Conservation (phyloP, 1,140 invertebrate genomes). For the Onthophagus taurus region DNA sequence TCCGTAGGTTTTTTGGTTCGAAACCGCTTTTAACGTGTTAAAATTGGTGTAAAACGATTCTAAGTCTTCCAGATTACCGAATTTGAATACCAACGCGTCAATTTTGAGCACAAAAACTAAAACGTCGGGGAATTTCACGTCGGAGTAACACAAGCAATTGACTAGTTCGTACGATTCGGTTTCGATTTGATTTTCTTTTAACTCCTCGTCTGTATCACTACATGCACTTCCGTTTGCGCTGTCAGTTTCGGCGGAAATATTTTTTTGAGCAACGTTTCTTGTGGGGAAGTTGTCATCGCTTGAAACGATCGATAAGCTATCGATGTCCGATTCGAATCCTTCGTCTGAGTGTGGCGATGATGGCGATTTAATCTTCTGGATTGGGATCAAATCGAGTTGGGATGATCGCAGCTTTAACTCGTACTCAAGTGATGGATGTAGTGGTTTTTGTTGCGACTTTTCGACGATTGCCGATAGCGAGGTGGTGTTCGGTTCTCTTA, state of each 20-base stretch:
- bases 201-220: slow-evolving; percentile 28
- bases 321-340: slow-evolving; percentile 39
- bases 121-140: slow-evolving; percentile 32
- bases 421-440: slow-evolving; percentile 26
- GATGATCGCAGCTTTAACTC: slow-evolving; percentile 25
- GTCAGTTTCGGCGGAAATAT: slow-evolving; percentile 28
- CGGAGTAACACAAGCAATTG: slow-evolving; percentile 37
- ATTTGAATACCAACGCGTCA: slow-evolving; percentile 35
- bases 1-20: slow-evolving; percentile 31
- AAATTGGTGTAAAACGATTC: slow-evolving; percentile 34
- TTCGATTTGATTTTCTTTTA: not conserved
- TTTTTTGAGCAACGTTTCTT: slow-evolving; percentile 14
- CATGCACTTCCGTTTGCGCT: slow-evolving; percentile 36
- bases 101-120: slow-evolving; percentile 35
- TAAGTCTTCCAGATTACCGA: slow-evolving; percentile 28
- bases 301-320: slow-evolving; percentile 34
- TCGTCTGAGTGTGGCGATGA: slow-evolving; percentile 29
- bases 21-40: slow-evolving; percentile 33
- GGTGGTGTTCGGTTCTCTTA: slow-evolving; percentile 25
- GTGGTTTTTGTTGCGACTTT: slow-evolving; percentile 25
- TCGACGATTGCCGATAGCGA: slow-evolving; percentile 33
- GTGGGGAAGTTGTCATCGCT: slow-evolving; percentile 30
- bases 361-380: slow-evolving; percentile 15
- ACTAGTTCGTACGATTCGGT: slow-evolving; percentile 33
- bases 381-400: slow-evolving; percentile 23